These are phyloP conservation scores for Xanthorhoe designata DNA, from an alignment of 2,888 invertebrate species.

Conservation along the genomic window DNA sequence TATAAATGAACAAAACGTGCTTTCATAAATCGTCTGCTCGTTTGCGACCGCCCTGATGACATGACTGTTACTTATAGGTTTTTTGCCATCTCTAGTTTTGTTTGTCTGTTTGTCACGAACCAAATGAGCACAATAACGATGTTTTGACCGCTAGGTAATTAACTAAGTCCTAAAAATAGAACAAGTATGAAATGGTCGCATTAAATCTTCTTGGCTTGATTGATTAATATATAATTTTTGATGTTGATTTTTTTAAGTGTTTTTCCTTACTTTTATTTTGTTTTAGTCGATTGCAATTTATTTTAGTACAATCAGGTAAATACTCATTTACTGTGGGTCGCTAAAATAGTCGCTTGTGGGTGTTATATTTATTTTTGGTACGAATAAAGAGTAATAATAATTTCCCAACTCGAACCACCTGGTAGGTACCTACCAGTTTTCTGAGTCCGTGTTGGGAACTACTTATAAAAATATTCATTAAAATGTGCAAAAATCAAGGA, in stretches of 20 bases:
- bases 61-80: slow-evolving; percentile 33
- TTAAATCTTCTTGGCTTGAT: slow-evolving; percentile 14
- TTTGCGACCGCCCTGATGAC: slow-evolving; percentile 27
- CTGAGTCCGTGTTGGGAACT: too few relatives aligned
- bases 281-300: neutral
- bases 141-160: slow-evolving; percentile 15
- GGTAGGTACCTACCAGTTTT: too few relatives aligned
- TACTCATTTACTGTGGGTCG: neutral
- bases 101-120: slow-evolving; percentile 25
- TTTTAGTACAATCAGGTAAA: neutral
- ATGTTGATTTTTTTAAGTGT: slow-evolving; percentile 17
- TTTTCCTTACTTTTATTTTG: slow-evolving; percentile 7
- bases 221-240: slow-evolving; percentile 19
- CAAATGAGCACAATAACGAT: slow-evolving; percentile 11
- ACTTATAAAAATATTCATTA: neutral
- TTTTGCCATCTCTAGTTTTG: slow-evolving; percentile 27
- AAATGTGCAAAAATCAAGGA: neutral
- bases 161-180: slow-evolving; percentile 16
- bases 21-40: slow-evolving; percentile 30
- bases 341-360: neutral
- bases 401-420: too few relatives aligned
- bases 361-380: neutral
- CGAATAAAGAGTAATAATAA: too few relatives aligned
- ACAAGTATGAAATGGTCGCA: slow-evolving; percentile 10
- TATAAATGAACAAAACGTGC: slow-evolving; percentile 24